phyloP scores from a whole-genome alignment of 2,797 vertebrate species.

The Poliocrania exsul region DNA sequence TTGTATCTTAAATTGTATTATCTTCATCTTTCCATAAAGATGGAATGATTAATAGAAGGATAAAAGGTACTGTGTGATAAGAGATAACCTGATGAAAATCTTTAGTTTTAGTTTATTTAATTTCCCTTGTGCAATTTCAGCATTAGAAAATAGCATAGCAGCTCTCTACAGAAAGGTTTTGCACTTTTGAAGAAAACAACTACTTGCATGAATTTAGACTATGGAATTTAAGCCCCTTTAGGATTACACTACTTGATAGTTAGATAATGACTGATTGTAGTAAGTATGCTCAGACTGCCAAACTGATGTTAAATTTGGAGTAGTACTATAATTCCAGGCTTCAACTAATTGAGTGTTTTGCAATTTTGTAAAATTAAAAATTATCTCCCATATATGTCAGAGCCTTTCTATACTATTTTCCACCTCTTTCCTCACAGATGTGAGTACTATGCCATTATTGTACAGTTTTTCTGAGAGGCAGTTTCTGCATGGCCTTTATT shows the following conservation, averaged over 20 bases:
- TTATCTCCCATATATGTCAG: not conserved
- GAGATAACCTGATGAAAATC: not conserved
- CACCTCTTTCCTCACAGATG: not conserved
- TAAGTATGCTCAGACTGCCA: not conserved
- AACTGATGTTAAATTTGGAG: not conserved
- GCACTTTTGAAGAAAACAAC: not conserved
- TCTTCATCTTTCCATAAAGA: not conserved
- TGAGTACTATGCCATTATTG: not conserved
- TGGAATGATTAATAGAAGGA: not conserved
- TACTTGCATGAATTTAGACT: slow-evolving; percentile 10
- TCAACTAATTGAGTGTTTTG: not conserved
- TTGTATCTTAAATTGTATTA: not conserved
- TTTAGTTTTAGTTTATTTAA: not conserved
- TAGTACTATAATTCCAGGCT: not conserved
- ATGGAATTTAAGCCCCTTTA: slow-evolving; percentile 1
- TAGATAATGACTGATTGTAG: not conserved
- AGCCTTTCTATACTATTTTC: not conserved
- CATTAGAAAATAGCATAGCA: not conserved
- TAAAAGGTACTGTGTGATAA: not conserved
- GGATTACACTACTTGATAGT: not conserved
- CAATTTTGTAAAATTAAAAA: not conserved
- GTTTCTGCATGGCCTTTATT: not conserved
- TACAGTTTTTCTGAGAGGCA: not conserved
- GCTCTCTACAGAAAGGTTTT: not conserved
- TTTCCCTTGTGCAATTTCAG: not conserved